Evolutionary conservation across 2,113 vertebrate genomes (phyloP), one percentile per base, ranked within the genome.

Genomic region (Nerophis lumbriciformis): DNA sequence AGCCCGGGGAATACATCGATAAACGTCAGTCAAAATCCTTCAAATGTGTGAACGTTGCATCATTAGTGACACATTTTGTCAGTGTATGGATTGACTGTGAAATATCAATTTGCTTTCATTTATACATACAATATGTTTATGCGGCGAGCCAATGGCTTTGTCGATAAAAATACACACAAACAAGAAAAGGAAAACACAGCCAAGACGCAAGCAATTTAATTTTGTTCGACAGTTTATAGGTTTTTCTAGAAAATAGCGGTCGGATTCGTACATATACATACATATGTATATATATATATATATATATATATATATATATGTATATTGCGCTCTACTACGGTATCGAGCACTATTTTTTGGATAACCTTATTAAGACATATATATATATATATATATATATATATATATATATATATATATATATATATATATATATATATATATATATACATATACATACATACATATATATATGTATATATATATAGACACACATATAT

Each of bases 1-100:
- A 73, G 68, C 71, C 45, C 59, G 53, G 73, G 77, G 68, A 37
- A 71, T 63, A 54, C 65, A 59, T 75, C 81, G 68, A 81, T 78
- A 83, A 35, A 14, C 21, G 8, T 19, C 54, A 61, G 60, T 50
- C 53, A 59, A 68, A 65, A 68, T 53, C 65, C 54, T 28, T 15
- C 21, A 42, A 42, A 21, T 15, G 50, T 12, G 8, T 37, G 7
- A 51, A 10, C 47, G 5, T 37, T 59, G 15, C 0, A 16, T 69
- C 52, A 68, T 19, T 63, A 44, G 16, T 14, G 39, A n/a, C 38
- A 11, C 3, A 47, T 45, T 65, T 63, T 16, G n/a, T 61, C 44
- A 13, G 6, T 42, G 44, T 51, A 48, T 36, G n/a, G 50, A 63
- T 53, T 38, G 38, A 13, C 2, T 59, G 59, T 45, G 38, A 65